Conservation (phyloP, 2,113 vertebrate species). For the Callocephalon fimbriatum region DNA sequence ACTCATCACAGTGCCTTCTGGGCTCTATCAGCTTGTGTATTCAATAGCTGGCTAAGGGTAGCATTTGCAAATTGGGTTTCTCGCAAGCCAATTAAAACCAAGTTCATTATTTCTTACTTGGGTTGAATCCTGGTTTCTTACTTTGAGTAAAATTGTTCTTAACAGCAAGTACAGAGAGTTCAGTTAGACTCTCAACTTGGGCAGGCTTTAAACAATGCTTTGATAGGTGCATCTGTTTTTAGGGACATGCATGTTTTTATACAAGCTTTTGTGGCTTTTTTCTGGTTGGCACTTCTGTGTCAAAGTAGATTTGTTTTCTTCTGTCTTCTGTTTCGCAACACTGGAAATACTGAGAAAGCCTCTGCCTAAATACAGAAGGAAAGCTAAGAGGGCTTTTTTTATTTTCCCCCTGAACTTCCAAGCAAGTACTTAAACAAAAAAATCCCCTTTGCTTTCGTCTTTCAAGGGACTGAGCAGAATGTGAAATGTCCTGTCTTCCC, state of each 20-base stretch:
- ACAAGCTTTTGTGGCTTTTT: conserved; percentile 7
- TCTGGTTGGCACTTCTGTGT: conserved; percentile 15
- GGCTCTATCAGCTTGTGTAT: conserved; percentile 12
- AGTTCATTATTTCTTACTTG: conserved; percentile 31
- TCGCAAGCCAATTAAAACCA: conserved; percentile 1
- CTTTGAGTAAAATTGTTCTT: conserved; percentile 18
- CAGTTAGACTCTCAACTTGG: background rate
- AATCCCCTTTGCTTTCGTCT: background rate
- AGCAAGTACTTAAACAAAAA: background rate
- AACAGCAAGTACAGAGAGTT: conserved; percentile 31
- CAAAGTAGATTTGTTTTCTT: conserved; percentile 43
- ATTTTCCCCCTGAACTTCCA: background rate
- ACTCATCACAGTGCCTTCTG: conserved; percentile 64
- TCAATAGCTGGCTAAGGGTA: conserved; percentile 53
- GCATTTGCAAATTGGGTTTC: conserved; percentile 38
- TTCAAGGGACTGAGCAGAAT: background rate
- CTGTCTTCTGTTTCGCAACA: conserved; percentile 9
- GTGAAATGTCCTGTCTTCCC: background rate
- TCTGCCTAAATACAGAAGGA: conserved; percentile 19
- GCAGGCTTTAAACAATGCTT: conserved; percentile 15
- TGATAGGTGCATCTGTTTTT: conserved; percentile 49
- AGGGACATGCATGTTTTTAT: background rate
- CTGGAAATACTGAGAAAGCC: conserved; percentile 37
- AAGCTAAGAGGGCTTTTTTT: background rate
- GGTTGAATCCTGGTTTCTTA: conserved; percentile 13